phyloP scores from a whole-genome alignment of 2,888 invertebrate species.

The Cybosia mesomella region DNA sequence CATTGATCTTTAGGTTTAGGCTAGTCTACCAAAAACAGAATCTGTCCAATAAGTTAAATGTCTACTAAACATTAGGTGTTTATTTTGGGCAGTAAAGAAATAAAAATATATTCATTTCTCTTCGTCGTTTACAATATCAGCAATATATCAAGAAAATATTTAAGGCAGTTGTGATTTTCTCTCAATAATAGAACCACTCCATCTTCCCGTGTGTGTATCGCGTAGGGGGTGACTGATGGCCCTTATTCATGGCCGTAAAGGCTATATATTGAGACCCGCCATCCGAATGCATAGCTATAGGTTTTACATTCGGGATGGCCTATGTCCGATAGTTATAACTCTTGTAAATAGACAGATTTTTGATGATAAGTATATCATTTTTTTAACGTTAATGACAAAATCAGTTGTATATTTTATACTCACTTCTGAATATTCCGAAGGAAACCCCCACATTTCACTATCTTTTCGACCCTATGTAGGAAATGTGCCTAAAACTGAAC shows the following conservation, averaged over 20 bases:
- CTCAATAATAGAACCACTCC: conserved; percentile 20
- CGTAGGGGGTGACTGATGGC: conserved; percentile 14
- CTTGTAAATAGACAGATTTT: not conserved
- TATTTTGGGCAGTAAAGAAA: too few species aligned
- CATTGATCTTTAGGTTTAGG: too few species aligned
- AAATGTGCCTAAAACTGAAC: too few species aligned
- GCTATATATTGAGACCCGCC: conserved; percentile 7
- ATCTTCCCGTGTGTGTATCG: conserved; percentile 17
- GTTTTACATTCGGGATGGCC: not conserved
- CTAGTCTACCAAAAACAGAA: too few species aligned
- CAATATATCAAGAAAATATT: conserved; percentile 1
- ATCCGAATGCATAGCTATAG: conserved; percentile 1
- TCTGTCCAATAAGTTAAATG: too few species aligned
- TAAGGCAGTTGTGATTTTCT: conserved; percentile 10
- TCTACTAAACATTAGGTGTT: too few species aligned
- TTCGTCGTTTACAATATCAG: not conserved
- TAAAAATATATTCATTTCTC: not conserved
- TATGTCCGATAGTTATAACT: not conserved
- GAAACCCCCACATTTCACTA: too few species aligned
- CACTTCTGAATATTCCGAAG: too few species aligned
- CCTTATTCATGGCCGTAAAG: conserved; percentile 13
- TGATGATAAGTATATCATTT: not conserved
- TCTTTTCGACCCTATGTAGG: too few species aligned
- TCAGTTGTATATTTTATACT: too few species aligned
- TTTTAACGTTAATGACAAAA: too few species aligned